These are phyloP conservation scores for Cephalopachus bancanus DNA, from an alignment of 2,797 vertebrate species.

Conservation along the genomic window DNA sequence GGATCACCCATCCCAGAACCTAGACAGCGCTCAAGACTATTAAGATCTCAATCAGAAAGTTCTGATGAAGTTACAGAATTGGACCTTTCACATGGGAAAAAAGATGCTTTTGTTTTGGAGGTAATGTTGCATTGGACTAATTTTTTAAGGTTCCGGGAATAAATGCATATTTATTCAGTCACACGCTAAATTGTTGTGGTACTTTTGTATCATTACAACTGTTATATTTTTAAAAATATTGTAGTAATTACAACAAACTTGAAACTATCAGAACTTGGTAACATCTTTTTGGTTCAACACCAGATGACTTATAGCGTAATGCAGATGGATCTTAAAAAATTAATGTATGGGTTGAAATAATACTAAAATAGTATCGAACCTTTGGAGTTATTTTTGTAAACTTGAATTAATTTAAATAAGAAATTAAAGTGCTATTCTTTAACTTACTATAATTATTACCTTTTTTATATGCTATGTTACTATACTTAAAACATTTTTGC, in stretches of 20 bases:
- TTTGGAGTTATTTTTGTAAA: conserved; percentile 18
- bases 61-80: conserved; percentile 98
- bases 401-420: conserved; percentile 57
- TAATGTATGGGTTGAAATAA: not conserved
- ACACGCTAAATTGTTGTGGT: not conserved
- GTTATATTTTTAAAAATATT: conserved; percentile 3
- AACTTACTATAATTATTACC: not conserved
- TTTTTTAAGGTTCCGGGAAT: not conserved
- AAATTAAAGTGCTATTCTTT: not conserved
- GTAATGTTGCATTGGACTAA: conserved; percentile 83
- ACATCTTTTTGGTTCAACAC: not conserved
- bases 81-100: conserved; percentile 98
- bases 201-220: not conserved
- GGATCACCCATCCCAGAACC: conserved; percentile 98
- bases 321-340: conserved; percentile 25
- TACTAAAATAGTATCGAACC: conserved; percentile 7
- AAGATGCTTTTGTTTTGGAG: conserved; percentile 99
- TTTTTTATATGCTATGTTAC: conserved; percentile 44
- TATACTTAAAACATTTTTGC: not conserved
- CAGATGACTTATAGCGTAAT: not conserved
- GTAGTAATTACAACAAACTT: not conserved
- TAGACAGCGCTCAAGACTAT: conserved; percentile 95
- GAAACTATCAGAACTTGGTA: conserved; percentile 49
- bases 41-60: conserved; percentile 98
- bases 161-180: not conserved